phyloP scores from a whole-genome alignment of 2,888 invertebrate species.

The Petrolisthes manimaculis region DNA sequence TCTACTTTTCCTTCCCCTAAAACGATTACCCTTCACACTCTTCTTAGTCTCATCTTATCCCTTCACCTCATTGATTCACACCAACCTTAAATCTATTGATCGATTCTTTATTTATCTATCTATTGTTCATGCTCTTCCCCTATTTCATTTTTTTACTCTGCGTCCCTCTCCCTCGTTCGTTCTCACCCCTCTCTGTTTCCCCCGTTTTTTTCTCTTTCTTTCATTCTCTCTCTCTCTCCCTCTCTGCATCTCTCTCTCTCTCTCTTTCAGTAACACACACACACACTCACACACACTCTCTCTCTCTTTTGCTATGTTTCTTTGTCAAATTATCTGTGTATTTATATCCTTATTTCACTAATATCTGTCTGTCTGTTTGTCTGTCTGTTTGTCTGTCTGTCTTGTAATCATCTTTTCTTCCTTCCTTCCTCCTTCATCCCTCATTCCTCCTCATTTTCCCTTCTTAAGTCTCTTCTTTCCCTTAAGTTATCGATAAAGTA shows the following conservation, averaged over 20 bases:
- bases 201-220: neutral
- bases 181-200: slow-evolving; percentile 9
- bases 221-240: neutral
- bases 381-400: neutral
- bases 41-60: no score
- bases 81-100: neutral
- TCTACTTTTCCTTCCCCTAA: no score
- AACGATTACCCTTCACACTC: no score
- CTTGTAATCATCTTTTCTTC: no score
- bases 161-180: slow-evolving; percentile 10
- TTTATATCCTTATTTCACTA: neutral
- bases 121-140: slow-evolving; percentile 1
- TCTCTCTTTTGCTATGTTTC: neutral
- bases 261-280: neutral
- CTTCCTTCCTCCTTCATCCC: neutral
- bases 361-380: slow-evolving; percentile 5
- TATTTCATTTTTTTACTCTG: neutral
- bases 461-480: slow-evolving; percentile 23
- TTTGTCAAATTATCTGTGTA: neutral
- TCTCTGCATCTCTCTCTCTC: neutral
- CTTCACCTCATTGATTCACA: no score
- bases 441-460: slow-evolving; percentile 19
- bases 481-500: slow-evolving; percentile 27
- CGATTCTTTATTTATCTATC: neutral
- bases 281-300: neutral